phyloP scores from a whole-genome alignment of 2,113 vertebrate genomes.

The Takifugu bimaculatus region DNA sequence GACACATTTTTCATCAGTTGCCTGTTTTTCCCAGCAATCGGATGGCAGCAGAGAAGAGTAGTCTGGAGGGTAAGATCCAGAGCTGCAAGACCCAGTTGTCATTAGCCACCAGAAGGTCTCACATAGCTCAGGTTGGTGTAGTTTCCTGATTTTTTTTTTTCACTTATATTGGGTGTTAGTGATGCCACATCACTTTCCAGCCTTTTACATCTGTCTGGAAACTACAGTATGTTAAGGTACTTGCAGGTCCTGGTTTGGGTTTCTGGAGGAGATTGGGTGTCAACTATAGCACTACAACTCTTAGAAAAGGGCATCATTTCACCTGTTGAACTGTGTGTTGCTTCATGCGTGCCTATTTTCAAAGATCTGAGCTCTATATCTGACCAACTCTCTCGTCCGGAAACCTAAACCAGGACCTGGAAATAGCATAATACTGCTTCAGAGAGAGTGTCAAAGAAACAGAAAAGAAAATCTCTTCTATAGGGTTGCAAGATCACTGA shows the following conservation, averaged over 20 bases:
- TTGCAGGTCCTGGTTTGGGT: no score
- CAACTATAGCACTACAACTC: no score
- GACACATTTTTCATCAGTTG: not conserved
- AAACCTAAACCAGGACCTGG: constrained; percentile 31
- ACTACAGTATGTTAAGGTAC: no score
- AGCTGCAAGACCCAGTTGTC: constrained; percentile 56
- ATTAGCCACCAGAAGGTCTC: constrained; percentile 72
- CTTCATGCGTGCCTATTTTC: no score
- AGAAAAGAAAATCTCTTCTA: constrained; percentile 51
- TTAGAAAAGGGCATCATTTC: no score
- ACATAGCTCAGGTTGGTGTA: constrained; percentile 75
- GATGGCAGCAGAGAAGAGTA: constrained; percentile 77
- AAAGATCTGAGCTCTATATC: no score
- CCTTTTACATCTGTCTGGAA: no score
- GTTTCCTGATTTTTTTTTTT: not conserved
- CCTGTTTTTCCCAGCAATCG: constrained; percentile 69
- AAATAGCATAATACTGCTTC: constrained; percentile 20
- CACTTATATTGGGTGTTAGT: not conserved
- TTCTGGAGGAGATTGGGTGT: no score
- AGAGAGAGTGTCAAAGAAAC: constrained; percentile 49
- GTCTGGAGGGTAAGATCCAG: constrained; percentile 79
- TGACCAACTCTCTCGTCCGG: constrained; percentile 32
- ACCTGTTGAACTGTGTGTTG: no score
- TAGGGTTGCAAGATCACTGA: constrained; percentile 34
- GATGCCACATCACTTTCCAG: no score